A percentile compares a stretch with the other conserved stretches of the same genome.
phyloP scores from a whole-genome alignment of 2,797 vertebrate species.

The Hafferia zeledoni region DNA sequence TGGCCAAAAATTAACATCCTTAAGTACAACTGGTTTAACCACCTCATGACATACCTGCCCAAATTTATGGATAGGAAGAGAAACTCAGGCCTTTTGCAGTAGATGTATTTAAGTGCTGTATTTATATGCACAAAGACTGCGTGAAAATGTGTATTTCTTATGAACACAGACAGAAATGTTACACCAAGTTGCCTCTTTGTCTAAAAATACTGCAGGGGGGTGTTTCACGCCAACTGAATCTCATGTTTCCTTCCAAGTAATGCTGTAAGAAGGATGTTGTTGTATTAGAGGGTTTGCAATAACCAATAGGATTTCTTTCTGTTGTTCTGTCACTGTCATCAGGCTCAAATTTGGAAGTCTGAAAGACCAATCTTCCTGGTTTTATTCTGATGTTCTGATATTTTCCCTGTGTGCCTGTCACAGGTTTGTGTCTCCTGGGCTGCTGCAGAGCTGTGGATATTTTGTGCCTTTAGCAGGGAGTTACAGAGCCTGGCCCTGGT shows the following conservation, averaged over 20 bases:
- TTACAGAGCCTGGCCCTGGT: not conserved
- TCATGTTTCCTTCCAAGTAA: not conserved
- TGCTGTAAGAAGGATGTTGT: not conserved
- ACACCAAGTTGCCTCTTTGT: not conserved
- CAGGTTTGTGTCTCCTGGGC: not conserved
- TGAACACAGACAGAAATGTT: not conserved
- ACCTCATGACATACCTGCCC: not conserved
- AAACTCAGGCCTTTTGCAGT: not conserved
- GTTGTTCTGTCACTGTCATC: not conserved
- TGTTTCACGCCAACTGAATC: not conserved
- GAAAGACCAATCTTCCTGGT: not conserved
- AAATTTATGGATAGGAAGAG: not conserved
- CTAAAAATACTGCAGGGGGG: not conserved
- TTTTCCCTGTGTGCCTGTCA: not conserved
- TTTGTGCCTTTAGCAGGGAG: not conserved
- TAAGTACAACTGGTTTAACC: not conserved
- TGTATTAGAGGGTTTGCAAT: not conserved
- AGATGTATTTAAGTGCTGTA: not conserved
- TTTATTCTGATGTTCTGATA: not conserved
- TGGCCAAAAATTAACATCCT: not conserved
- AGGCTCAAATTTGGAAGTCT: not conserved
- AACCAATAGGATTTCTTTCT: not conserved
- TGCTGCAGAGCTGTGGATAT: not conserved
- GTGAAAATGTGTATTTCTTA: not conserved
- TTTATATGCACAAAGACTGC: not conserved